Evolutionary conservation across 2,797 vertebrate species (phyloP), one percentile per base, ranked within the genome.

Genomic region (Naso thynnoides): DNA sequence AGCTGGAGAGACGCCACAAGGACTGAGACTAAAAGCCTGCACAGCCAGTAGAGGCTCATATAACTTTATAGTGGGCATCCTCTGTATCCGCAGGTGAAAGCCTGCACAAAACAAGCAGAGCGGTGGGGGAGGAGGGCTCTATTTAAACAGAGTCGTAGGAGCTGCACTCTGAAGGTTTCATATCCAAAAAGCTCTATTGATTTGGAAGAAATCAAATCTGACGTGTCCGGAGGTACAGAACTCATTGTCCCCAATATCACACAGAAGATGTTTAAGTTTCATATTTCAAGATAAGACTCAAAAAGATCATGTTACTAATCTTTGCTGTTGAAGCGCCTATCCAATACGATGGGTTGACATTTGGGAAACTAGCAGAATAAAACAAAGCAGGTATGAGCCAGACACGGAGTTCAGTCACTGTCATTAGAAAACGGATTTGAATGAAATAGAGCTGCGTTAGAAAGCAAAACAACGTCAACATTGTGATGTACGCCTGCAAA

Each of bases 61-160:
- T 83, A 86, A 81, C 83, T 77, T 82, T 75, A 86, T 54, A 76
- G 81, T 50, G 24, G 47, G 70, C 67, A 82, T 76, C 74, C 70
- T 83, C 70, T 50, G 59, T 60, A 76, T 76, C 78, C 11, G 70
- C 85, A 89, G 85, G 84, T 89, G 83, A 90, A 85, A 78, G 75
- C 60, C 71, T 67, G 70, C 78, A 67, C 68, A 61, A 54, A 38
- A 71, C 52, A 53, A 57, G 72, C 66, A 45, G 76, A 61, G 77
- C 8, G 45, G 47, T 18, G 77, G 53, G 33, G 54, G 33, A 42
- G 78, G 55, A 26, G 63, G 67, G 59, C 55, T 52, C 21, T 49
- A n/a, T 53, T 61, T 62, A 58, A 73, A 76, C 66, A 29, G 44
- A 61, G 66, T 18, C 61, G n/a, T 6, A 33, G 38, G 69, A 76